Percentiles rank a stretch among this genome's conserved stretches.
phyloP scores from a whole-genome alignment of 2,797 vertebrate species.

The Okamejei kenojei region DNA sequence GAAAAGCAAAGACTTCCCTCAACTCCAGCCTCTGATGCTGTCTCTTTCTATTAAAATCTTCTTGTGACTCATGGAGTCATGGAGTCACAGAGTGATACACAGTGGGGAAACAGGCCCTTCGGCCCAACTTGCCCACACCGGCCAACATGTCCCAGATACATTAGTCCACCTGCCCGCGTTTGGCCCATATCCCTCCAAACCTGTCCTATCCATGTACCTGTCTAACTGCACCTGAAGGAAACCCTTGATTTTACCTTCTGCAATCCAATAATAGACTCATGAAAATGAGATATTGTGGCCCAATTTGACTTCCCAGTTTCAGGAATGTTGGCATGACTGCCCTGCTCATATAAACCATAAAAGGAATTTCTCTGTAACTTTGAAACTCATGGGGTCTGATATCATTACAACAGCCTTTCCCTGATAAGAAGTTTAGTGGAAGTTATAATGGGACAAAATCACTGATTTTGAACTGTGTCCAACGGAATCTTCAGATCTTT shows the following conservation, averaged over 20 bases:
- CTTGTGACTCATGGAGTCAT: not conserved
- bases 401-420: conserved; percentile 13
- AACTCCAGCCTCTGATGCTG: not conserved
- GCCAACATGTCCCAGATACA: no score
- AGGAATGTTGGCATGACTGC: no score
- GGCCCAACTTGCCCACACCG: no score
- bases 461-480: not conserved
- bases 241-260: not conserved
- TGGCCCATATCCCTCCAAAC: no score
- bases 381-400: not conserved
- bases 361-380: not conserved
- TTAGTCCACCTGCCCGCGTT: no score
- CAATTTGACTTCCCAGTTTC: not conserved
- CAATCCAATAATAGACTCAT: not conserved
- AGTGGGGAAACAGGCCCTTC: no score
- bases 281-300: not conserved
- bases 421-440: not conserved
- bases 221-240: no score
- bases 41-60: not conserved
- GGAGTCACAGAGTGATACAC: no score
- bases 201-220: no score
- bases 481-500: not conserved
- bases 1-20: not conserved
- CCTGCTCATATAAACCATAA: not conserved
- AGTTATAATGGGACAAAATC: not conserved